Evolutionary conservation across 1,140 invertebrate species (phyloP).

Genomic region (Drosophila bocki): DNA sequence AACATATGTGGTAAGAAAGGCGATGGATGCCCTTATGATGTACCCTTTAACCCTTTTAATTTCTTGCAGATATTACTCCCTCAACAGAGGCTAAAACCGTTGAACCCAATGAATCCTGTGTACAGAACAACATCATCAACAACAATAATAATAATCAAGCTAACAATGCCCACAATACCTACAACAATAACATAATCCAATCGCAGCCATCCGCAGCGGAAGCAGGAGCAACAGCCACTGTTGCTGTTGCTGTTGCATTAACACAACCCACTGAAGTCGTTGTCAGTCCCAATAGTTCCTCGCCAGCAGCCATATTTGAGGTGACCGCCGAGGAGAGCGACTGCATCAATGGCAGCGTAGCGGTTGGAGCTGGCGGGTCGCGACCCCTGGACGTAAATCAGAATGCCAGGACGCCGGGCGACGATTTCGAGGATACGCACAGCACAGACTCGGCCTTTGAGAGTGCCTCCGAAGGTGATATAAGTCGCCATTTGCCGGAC

Average conservation of each 20-base stretch:
- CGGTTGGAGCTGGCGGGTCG: constrained; percentile 34
- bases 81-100: constrained; percentile 83
- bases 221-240: constrained; percentile 8
- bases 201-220: constrained; percentile 1
- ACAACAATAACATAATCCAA: constrained; percentile 59
- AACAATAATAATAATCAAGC: constrained; percentile 53
- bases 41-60: neutral
- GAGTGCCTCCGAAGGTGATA: constrained; percentile 81
- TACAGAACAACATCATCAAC: constrained; percentile 66
- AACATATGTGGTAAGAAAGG: constrained; percentile 72
- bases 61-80: constrained; percentile 71
- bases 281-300: constrained; percentile 20
- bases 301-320: constrained; percentile 58
- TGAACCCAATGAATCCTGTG: constrained; percentile 81
- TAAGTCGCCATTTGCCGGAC: constrained; percentile 80
- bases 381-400: constrained; percentile 77
- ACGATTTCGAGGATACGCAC: constrained; percentile 82
- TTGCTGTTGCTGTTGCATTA: constrained; percentile 1
- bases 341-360: constrained; percentile 60
- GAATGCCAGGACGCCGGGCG: constrained; percentile 56
- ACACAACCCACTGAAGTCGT: constrained; percentile 1
- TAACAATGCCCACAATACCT: constrained; percentile 66
- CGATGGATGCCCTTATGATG: neutral
- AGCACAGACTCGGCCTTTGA: constrained; percentile 84
- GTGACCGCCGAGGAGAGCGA: constrained; percentile 78